Percentiles rank a stretch among this genome's conserved stretches.
Evolutionary conservation across 1,140 invertebrate genomes (phyloP).

Genomic region (Cyphomyrmex costatus): DNA sequence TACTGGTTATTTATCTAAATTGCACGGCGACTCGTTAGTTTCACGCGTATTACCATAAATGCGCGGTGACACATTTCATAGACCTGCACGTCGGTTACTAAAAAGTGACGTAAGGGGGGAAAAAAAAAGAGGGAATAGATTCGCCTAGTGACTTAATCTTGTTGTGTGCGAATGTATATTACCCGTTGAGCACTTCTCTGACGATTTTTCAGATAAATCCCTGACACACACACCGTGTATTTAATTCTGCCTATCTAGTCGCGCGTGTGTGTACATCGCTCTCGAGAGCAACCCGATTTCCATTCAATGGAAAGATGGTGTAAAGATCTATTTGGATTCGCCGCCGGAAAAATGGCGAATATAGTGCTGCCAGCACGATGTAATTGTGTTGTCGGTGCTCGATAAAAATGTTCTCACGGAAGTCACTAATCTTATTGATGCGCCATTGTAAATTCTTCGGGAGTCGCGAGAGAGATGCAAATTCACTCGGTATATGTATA

Average conservation of each 20-base stretch:
- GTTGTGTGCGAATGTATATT: constrained; percentile 35
- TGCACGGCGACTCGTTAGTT: constrained; percentile 67
- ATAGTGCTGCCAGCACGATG: constrained; percentile 39
- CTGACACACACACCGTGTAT: constrained; percentile 26
- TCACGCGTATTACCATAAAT: constrained; percentile 51
- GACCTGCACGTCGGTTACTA: background rate
- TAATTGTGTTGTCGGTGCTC: constrained; percentile 69
- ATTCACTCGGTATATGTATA: constrained; percentile 25
- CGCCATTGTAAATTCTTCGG: constrained; percentile 49
- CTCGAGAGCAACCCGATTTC: constrained; percentile 68
- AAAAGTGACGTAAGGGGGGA: background rate
- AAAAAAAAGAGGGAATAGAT: background rate
- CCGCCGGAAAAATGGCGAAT: constrained; percentile 65
- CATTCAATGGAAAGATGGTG: constrained; percentile 76
- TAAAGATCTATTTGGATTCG: constrained; percentile 68
- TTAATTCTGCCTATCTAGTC: constrained; percentile 56
- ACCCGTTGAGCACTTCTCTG: constrained; percentile 13
- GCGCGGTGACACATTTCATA: background rate
- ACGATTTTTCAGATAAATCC: constrained; percentile 60
- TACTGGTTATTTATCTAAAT: constrained; percentile 82
- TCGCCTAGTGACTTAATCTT: constrained; percentile 23
- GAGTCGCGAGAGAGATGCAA: constrained; percentile 10
- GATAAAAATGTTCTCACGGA: constrained; percentile 65
- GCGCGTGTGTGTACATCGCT: constrained; percentile 39
- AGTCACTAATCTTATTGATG: constrained; percentile 66